Conservation (phyloP, 2,797 vertebrate genomes). For the Phoebastria nigripes region DNA sequence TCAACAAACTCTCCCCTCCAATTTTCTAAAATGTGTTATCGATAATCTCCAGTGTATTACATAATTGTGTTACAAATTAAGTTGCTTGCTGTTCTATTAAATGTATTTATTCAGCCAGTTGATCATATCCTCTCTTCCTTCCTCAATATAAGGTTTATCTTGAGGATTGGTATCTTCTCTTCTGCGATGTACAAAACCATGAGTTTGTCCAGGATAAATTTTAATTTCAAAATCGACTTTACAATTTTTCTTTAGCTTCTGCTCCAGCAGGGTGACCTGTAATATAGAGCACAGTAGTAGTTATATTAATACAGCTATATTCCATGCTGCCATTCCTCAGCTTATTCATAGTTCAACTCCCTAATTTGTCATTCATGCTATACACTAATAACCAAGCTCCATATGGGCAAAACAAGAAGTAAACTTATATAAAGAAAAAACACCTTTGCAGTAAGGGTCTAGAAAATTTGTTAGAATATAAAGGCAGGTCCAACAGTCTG, state of each 20-base stretch:
- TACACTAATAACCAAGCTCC: not conserved
- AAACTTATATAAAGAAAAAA: not conserved
- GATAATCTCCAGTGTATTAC: not conserved
- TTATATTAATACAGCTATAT: not conserved
- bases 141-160: slow-evolving; percentile 78
- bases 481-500: not conserved
- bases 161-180: slow-evolving; percentile 77
- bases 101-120: slow-evolving; percentile 84
- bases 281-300: not conserved
- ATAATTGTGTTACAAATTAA: not conserved
- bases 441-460: not conserved
- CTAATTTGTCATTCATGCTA: not conserved
- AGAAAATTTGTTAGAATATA: not conserved
- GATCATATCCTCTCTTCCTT: slow-evolving; percentile 80
- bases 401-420: not conserved
- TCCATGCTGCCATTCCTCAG: not conserved
- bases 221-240: slow-evolving; percentile 80
- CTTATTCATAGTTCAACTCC: not conserved
- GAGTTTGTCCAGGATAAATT: slow-evolving; percentile 84
- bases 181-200: slow-evolving; percentile 85
- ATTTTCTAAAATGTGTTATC: not conserved
- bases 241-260: slow-evolving; percentile 79
- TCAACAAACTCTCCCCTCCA: not conserved
- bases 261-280: slow-evolving; percentile 77
- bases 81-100: slow-evolving; percentile 9